Percentiles rank a stretch among this genome's conserved stretches.
Evolutionary conservation across 2,113 vertebrate species (phyloP).

Genomic region (Colius striatus): DNA sequence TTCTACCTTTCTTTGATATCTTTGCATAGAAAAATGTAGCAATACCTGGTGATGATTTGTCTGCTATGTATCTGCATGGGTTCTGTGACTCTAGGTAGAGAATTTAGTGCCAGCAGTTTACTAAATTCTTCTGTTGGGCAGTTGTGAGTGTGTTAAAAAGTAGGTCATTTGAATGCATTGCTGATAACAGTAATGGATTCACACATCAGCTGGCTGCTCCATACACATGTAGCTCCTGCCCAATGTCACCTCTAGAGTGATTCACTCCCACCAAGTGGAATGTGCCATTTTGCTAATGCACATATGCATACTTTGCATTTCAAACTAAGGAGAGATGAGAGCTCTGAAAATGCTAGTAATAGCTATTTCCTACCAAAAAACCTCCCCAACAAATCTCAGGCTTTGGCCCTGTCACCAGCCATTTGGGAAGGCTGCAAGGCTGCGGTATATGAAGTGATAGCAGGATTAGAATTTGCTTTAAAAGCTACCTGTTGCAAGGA

Average conservation of each 20-base stretch:
- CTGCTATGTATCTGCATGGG: not conserved
- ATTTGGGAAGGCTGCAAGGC: not conserved
- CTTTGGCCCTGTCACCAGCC: not conserved
- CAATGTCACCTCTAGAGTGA: slow-evolving; percentile 52
- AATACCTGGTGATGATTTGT: slow-evolving; percentile 8
- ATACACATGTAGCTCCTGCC: slow-evolving; percentile 19
- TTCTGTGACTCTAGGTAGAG: not conserved
- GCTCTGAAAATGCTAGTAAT: not conserved
- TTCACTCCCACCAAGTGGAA: not conserved
- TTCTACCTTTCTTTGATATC: not conserved
- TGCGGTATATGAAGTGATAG: not conserved
- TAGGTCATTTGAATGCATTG: slow-evolving; percentile 63
- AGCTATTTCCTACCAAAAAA: not conserved
- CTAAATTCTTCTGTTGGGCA: not conserved
- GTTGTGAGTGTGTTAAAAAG: slow-evolving; percentile 52
- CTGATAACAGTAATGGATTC: slow-evolving; percentile 65
- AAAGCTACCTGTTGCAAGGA: not conserved
- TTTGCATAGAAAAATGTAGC: not conserved
- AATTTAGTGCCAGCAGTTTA: slow-evolving; percentile 15
- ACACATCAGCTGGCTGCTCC: slow-evolving; percentile 41
- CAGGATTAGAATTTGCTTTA: not conserved
- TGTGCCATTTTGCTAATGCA: slow-evolving; percentile 47
- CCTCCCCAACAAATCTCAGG: not conserved
- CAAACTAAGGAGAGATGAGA: not conserved
- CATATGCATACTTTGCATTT: slow-evolving; percentile 31